Percentiles rank a stretch among this genome's conserved stretches.
phyloP scores from a whole-genome alignment of 2,888 invertebrate genomes.

The Thera obeliscata region DNA sequence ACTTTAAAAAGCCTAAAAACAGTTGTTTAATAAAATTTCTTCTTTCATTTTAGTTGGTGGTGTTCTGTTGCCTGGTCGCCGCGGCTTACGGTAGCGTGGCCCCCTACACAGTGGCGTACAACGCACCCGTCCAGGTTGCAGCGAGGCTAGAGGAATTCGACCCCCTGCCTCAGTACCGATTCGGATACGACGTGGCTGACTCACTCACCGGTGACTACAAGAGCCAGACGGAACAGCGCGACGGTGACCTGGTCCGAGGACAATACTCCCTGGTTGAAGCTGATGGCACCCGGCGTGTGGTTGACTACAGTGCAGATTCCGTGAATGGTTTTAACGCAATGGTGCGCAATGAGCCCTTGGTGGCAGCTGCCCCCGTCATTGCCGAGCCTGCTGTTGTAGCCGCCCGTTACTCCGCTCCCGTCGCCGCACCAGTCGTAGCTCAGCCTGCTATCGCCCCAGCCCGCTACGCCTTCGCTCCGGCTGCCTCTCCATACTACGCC shows the following conservation, averaged over 20 bases:
- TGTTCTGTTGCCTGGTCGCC: constrained; percentile 72
- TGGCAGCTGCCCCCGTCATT: constrained; percentile 46
- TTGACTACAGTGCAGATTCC: constrained; percentile 73
- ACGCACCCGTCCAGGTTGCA: constrained; percentile 47
- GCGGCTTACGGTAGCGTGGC: constrained; percentile 66
- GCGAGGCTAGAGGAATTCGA: constrained; percentile 78
- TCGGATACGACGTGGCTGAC: constrained; percentile 75
- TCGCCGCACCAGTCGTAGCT: constrained; percentile 84
- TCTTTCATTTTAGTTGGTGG: constrained; percentile 67
- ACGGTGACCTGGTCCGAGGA: constrained; percentile 82
- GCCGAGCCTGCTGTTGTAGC: constrained; percentile 55
- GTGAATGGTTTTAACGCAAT: constrained; percentile 76
- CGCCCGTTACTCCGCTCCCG: constrained; percentile 62
- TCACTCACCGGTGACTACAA: constrained; percentile 78
- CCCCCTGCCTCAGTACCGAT: constrained; percentile 84
- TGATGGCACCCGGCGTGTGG: constrained; percentile 72
- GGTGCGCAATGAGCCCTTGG: constrained; percentile 70
- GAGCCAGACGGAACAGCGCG: constrained; percentile 77
- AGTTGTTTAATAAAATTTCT: not conserved
- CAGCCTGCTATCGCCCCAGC: constrained; percentile 61
- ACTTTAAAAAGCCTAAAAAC: not conserved
- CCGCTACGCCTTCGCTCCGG: constrained; percentile 46
- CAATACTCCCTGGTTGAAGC: constrained; percentile 74
- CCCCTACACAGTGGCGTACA: constrained; percentile 50
- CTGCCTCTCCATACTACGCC: constrained; percentile 37